These are phyloP conservation scores for Diorhabda elongata DNA, from an alignment of 1,140 invertebrate species.

Conservation along the genomic window DNA sequence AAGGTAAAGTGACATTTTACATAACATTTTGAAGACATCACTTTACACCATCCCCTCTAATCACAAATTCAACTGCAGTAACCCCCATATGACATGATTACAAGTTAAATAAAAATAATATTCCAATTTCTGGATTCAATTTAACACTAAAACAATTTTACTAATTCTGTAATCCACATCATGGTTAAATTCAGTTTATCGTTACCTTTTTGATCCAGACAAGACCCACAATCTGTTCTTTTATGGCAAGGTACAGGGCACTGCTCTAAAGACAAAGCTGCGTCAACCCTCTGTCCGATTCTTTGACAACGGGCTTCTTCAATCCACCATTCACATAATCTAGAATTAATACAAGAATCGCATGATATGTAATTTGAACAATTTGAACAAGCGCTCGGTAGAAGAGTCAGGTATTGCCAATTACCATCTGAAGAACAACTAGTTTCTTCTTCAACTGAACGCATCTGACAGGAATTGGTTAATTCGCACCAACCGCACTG, in stretches of 20 bases:
- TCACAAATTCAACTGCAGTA: too few species aligned
- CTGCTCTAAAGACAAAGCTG: constrained; percentile 58
- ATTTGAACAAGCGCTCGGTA: constrained; percentile 75
- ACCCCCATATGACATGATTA: too few species aligned
- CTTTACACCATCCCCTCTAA: too few species aligned
- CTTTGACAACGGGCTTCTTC: constrained; percentile 79
- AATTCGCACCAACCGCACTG: constrained; percentile 87
- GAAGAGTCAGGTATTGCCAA: constrained; percentile 76
- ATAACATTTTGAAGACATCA: too few species aligned
- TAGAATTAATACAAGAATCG: constrained; percentile 64
- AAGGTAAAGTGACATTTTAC: too few species aligned
- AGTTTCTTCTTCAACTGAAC: constrained; percentile 59
- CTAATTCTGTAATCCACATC: too few species aligned
- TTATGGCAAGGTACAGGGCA: constrained; percentile 74
- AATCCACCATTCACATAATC: constrained; percentile 81
- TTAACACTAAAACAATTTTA: too few species aligned
- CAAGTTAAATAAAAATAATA: too few species aligned
- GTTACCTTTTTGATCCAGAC: constrained; percentile 71
- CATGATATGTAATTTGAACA: constrained; percentile 88
- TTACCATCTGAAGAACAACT: constrained; percentile 56
- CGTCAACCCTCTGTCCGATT: constrained; percentile 64
- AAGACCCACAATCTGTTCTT: constrained; percentile 73
- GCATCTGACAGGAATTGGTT: constrained; percentile 60
- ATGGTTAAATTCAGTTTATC: too few species aligned
- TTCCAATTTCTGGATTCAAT: too few species aligned